phyloP scores from a whole-genome alignment of 2,888 invertebrate genomes.

The Coremacera marginata region DNA sequence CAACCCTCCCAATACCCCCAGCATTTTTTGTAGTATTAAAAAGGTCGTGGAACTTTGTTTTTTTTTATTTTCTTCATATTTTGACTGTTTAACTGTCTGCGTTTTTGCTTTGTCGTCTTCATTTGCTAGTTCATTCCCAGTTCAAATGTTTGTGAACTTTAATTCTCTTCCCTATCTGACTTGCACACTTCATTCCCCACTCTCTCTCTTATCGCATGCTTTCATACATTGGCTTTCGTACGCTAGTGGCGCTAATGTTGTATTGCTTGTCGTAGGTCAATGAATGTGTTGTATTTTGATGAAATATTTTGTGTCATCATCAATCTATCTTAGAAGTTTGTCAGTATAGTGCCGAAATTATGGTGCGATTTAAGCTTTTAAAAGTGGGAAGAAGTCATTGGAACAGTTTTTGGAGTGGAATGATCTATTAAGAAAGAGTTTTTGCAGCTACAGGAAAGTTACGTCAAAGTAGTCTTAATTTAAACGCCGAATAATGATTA shows the following conservation, averaged over 20 bases:
- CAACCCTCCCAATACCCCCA: too few species aligned
- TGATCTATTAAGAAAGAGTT: too few species aligned
- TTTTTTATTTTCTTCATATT: constrained; percentile 10
- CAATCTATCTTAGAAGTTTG: too few species aligned
- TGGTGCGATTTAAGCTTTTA: neutral
- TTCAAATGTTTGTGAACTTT: neutral
- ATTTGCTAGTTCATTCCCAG: constrained; percentile 5
- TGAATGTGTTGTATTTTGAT: constrained; percentile 19
- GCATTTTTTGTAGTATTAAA: neutral
- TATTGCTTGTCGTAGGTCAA: constrained; percentile 47
- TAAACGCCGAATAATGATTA: too few species aligned
- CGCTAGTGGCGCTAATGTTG: constrained; percentile 30
- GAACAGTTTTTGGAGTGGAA: too few species aligned
- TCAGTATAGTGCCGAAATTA: neutral
- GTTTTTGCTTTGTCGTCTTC: neutral
- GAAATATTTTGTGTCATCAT: neutral
- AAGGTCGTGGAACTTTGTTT: constrained; percentile 42
- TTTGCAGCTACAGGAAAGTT: too few species aligned
- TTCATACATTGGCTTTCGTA: neutral
- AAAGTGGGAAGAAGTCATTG: too few species aligned
- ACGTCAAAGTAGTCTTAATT: too few species aligned
- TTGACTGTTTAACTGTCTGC: neutral
- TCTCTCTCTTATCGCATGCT: neutral
- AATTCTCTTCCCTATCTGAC: neutral
- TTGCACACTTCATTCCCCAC: neutral